These are phyloP conservation scores for Azemiops feae DNA, from an alignment of 2,113 vertebrate genomes.

Conservation along the genomic window DNA sequence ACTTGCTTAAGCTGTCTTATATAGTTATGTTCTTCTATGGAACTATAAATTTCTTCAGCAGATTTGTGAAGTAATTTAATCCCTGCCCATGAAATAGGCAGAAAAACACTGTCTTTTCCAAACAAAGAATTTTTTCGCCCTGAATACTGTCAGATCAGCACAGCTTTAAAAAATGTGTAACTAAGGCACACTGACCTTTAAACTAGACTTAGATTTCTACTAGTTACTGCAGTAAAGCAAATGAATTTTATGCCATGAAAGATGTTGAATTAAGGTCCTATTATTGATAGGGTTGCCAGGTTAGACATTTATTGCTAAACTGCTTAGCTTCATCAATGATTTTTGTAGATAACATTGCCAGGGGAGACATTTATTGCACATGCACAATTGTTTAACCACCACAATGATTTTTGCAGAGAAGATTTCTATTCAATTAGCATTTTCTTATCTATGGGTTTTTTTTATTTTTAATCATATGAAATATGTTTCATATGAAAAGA, in stretches of 20 bases:
- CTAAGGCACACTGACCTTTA: background rate
- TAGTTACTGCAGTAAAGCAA: background rate
- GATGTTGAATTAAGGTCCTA: background rate
- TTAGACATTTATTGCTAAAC: background rate
- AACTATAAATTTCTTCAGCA: background rate
- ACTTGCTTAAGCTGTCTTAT: background rate
- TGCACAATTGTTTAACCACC: too few relatives aligned
- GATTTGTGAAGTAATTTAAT: background rate
- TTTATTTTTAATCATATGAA: background rate
- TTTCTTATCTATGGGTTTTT: too few relatives aligned
- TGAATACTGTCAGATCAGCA: background rate
- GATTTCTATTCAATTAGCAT: background rate
- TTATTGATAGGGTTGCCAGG: background rate
- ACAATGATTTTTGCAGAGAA: background rate
- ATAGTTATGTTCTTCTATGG: background rate
- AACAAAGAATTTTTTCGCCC: background rate
- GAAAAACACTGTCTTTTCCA: background rate
- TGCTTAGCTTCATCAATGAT: background rate
- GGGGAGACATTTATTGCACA: too few relatives aligned
- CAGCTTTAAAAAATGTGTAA: background rate
- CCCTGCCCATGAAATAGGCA: background rate
- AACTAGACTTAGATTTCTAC: background rate
- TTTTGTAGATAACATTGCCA: background rate
- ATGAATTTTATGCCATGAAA: background rate
- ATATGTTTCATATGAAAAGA: background rate